Evolutionary conservation across 2,113 vertebrate species (phyloP).

Genomic region (Microtus richardsoni): DNA sequence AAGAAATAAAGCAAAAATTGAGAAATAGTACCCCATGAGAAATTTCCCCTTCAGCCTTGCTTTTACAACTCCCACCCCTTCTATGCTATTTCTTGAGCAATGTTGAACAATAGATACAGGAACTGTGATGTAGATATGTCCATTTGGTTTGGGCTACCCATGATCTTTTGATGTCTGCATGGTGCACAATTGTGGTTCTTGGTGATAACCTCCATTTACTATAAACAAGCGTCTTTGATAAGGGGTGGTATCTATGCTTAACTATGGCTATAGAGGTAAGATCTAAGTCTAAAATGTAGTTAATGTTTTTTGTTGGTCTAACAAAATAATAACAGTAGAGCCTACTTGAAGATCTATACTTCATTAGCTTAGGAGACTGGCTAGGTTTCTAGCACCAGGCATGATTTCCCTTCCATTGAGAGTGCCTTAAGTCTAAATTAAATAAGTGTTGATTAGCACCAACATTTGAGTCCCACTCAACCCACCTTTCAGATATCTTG

Average conservation of each 20-base stretch:
- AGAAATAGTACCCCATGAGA: not conserved
- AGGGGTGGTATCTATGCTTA: not conserved
- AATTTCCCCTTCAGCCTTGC: not conserved
- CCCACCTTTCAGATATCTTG: not conserved
- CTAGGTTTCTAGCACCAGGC: not conserved
- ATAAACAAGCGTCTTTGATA: not conserved
- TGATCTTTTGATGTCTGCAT: not conserved
- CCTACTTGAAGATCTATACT: not conserved
- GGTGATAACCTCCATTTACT: not conserved
- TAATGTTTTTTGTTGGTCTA: not conserved
- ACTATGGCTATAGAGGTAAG: not conserved
- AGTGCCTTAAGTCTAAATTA: not conserved
- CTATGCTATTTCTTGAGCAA: not conserved
- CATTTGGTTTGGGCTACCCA: not conserved
- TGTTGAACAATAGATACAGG: not conserved
- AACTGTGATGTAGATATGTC: not conserved
- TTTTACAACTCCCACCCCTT: not conserved
- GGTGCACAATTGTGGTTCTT: not conserved
- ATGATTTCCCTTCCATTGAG: not conserved
- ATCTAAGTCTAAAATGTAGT: not conserved
- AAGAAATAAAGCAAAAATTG: not conserved
- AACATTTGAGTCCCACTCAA: not conserved
- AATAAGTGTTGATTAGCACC: not conserved
- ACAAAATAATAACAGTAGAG: not conserved
- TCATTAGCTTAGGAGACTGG: not conserved